Conservation (phyloP, 2,113 vertebrate species). For the Nipponia nippon region DNA sequence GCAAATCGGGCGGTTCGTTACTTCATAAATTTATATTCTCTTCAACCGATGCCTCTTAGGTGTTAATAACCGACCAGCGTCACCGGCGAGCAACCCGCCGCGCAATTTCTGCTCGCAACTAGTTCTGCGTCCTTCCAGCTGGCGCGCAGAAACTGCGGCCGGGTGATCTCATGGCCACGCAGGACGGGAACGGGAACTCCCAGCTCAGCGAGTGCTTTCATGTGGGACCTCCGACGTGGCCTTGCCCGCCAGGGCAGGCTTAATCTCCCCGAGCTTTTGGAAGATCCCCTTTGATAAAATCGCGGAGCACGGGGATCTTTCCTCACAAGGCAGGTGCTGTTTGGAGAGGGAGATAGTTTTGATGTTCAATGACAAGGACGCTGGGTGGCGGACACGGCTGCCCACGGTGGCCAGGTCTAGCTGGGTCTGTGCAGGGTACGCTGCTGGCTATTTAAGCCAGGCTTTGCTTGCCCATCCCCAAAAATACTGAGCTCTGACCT, state of each 20-base stretch:
- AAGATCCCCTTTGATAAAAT: neutral
- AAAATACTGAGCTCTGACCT: neutral
- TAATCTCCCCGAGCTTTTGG: neutral
- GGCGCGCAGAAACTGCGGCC: neutral
- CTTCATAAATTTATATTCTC: neutral
- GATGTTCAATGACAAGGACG: neutral
- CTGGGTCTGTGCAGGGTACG: neutral
- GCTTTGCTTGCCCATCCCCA: neutral
- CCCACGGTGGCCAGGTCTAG: neutral
- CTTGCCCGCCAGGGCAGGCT: neutral
- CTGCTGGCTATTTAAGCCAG: neutral
- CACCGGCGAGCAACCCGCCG: neutral
- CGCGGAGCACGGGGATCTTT: neutral
- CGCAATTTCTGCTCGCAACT: rapidly evolving
- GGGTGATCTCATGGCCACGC: neutral
- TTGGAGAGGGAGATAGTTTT: neutral
- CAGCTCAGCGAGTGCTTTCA: neutral
- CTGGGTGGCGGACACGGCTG: rapidly evolving
- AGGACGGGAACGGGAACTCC: neutral
- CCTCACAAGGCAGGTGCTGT: neutral
- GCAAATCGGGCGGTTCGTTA: rapidly evolving
- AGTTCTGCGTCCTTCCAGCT: neutral
- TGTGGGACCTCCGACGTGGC: neutral
- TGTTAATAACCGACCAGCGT: neutral
- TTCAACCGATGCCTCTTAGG: neutral